phyloP scores from a whole-genome alignment of 2,797 vertebrate species.

The Sebastes trivittatus region DNA sequence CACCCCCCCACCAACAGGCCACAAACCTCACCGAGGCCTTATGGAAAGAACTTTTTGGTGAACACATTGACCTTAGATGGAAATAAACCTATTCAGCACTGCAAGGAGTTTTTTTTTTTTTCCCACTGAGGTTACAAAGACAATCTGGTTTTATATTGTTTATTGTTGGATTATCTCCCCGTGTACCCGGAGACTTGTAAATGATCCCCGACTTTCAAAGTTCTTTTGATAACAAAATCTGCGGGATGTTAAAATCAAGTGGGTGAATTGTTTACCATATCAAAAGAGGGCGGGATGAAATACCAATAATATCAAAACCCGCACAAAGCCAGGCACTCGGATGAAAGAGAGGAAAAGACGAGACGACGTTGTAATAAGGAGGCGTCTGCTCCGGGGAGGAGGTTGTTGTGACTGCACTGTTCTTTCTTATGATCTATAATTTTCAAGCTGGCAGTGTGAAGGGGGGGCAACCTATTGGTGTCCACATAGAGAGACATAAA shows the following conservation, averaged over 20 bases:
- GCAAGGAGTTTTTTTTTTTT: slow-evolving; percentile 6
- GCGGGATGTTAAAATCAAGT: slow-evolving; percentile 40
- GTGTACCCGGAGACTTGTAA: not conserved
- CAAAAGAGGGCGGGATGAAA: slow-evolving; percentile 49
- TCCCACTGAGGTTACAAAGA: slow-evolving; percentile 23
- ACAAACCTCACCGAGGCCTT: slow-evolving; percentile 63
- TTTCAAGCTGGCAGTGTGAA: slow-evolving; percentile 83
- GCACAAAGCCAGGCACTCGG: slow-evolving; percentile 54
- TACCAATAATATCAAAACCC: slow-evolving; percentile 46
- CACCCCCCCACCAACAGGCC: slow-evolving; percentile 51
- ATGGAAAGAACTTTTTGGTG: slow-evolving; percentile 56
- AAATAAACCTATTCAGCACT: slow-evolving; percentile 47
- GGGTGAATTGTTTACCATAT: slow-evolving; percentile 43
- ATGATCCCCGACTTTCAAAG: slow-evolving; percentile 11
- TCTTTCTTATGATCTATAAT: slow-evolving; percentile 83
- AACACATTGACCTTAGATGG: slow-evolving; percentile 52
- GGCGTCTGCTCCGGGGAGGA: slow-evolving; percentile 68
- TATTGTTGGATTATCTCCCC: slow-evolving; percentile 35
- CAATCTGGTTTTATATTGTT: slow-evolving; percentile 26
- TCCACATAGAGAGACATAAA: slow-evolving; percentile 40
- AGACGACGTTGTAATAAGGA: slow-evolving; percentile 60
- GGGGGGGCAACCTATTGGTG: slow-evolving; percentile 64
- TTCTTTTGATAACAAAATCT: slow-evolving; percentile 38
- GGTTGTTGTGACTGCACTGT: slow-evolving; percentile 80
- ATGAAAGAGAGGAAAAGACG: slow-evolving; percentile 65